Evolutionary conservation across 2,797 vertebrate genomes (phyloP), one percentile per base, ranked within the genome.

Genomic region (Pygocentrus nattereri): DNA sequence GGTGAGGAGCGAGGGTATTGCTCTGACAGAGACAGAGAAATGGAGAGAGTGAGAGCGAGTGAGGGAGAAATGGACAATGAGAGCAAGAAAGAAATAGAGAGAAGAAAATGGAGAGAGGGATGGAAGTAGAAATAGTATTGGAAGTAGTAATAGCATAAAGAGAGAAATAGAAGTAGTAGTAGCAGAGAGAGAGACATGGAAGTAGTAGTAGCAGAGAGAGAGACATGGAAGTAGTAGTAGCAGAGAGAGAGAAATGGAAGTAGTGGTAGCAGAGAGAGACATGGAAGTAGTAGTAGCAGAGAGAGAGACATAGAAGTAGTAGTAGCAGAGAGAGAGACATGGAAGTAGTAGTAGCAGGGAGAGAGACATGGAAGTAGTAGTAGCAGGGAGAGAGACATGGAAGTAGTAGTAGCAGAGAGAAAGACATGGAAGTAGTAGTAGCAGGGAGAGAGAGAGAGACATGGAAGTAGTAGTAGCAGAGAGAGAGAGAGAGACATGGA

Each of bases 41-140:
- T 41, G 64, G 56, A 25, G 38, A 44, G 56, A 21, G 18, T 23
- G 15, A 47, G 18, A 62, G 34, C 47, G 41, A 38, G 12, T 15
- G 30, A n/a, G 38, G 7, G 31, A 38, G n/a, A 62, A 16, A 52
- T 41, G 27, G 30, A 16, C 30, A 74, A 31, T 23, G 31, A 38
- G 6, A 38, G 11, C 3, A 23, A 21, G 21, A 19, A 6, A 21
- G 25, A 52, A 59, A 25, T 23, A 25, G n/a, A 59, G 56, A 56
- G 23, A 11, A 13, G 10, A 16, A 61, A 10, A 27, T 2, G 13
- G 13, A 59, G 12, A 15, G 23, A 47, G 56, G 41, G 62, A 30
- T 82, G 47, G 44, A 64, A 76, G 67, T 31, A 44, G 68, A 54
- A 82, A 47, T 59, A 6, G 21, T 41, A 54, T 21, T 27, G 49